Evolutionary conservation across 2,888 invertebrate species (phyloP), one percentile per base, ranked within the genome.

Genomic region (Nectonema munidae): DNA sequence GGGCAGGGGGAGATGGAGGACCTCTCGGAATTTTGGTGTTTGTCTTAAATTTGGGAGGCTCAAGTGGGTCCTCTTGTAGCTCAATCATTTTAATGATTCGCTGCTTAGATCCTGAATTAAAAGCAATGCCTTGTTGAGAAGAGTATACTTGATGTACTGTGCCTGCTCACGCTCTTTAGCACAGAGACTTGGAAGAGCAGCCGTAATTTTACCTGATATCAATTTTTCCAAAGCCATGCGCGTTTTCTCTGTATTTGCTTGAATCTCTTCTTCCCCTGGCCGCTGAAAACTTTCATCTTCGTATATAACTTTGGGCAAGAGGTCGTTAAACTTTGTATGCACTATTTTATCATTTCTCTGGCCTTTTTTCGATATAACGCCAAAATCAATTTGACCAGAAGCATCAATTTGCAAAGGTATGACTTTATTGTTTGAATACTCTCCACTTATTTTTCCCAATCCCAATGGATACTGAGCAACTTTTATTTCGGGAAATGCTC

Each of bases 1-100:
- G 89, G 4, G 95, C 86, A 14, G 95, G 95, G 0, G 95, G 95
- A 0, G 86, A 89, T 0, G 95, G 89, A 1, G 95, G 89, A 0
- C 86, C 86, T 46, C 86, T 64, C 0, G 95, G 95, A 47, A 99
- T 86, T 61, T 99, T 95, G 54, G 83, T 81, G 58, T 89, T 99
- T 41, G 89, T 86, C 63, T 65, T 66, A 59, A 86, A 95, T 49
- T 76, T 72, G 0, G 95, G 89, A 0, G 95, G 95, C 57, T 89
- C 89, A 71, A 99, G 76, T 0, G 95, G 95, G 61, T 95, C 95
- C 43, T 70, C 66, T 53, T 79, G 77, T 2, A 71, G 71, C 52
- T 81, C 79, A 1, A 79, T 75, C 68, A 71, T 75, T 49, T 86
- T 65, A 46, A 99, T 89, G 19, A 99, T 81, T 39, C 95, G 63